phyloP scores from a whole-genome alignment of 2,888 invertebrate genomes.

The Halictus ligatus region DNA sequence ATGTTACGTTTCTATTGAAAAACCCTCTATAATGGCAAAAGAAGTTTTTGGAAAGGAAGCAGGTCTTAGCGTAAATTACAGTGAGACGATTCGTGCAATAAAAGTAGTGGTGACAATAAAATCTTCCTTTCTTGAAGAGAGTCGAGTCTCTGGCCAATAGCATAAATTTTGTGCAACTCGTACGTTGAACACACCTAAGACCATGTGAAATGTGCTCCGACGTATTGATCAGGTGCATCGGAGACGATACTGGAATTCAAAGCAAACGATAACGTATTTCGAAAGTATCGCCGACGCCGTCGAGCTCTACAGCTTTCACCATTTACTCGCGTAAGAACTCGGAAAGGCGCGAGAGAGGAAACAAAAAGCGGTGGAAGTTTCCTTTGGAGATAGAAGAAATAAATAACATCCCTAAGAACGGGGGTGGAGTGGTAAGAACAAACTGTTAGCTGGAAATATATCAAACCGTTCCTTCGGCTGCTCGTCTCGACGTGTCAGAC shows the following conservation, averaged over 20 bases:
- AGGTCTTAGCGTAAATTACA: too few species aligned
- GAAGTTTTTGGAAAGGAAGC: too few species aligned
- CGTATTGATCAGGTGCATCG: background rate
- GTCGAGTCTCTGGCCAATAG: too few species aligned
- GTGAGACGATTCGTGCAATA: too few species aligned
- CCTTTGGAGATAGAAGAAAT: constrained; percentile 48
- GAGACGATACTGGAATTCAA: background rate
- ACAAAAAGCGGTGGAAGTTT: constrained; percentile 52
- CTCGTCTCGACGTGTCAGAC: constrained; percentile 57
- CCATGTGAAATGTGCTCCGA: background rate
- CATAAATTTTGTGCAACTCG: background rate
- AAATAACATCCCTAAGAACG: constrained; percentile 56
- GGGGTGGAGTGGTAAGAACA: constrained; percentile 39
- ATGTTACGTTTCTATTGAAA: too few species aligned
- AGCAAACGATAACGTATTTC: constrained; percentile 11
- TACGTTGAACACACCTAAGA: background rate
- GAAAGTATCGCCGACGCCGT: constrained; percentile 17
- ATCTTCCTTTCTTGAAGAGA: too few species aligned
- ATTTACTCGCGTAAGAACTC: constrained; percentile 16
- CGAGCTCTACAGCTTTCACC: constrained; percentile 11
- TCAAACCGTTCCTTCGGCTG: constrained; percentile 71
- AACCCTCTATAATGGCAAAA: too few species aligned
- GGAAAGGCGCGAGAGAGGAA: constrained; percentile 16
- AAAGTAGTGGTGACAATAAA: too few species aligned
- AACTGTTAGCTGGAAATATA: constrained; percentile 63